These are phyloP conservation scores for Pseudobourletiella spinata DNA, from an alignment of 1,140 invertebrate species.

Conservation along the genomic window DNA sequence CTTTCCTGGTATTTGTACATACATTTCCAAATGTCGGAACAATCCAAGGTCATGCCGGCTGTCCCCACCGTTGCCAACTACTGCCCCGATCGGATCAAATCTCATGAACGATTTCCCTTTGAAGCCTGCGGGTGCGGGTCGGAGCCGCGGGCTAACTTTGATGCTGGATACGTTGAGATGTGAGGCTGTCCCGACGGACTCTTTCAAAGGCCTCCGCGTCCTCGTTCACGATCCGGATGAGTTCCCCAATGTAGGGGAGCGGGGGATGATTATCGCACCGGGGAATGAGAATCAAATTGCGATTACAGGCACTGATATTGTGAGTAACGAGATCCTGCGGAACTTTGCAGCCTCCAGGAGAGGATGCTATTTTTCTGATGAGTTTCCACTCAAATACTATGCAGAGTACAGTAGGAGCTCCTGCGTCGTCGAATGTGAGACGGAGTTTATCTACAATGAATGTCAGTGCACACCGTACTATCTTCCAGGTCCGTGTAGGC, in stretches of 20 bases:
- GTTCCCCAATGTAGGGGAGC: constrained; percentile 34
- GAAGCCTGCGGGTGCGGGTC: constrained; percentile 29
- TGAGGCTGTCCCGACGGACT: constrained; percentile 31
- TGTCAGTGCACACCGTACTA: constrained; percentile 32
- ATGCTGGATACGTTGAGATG: constrained; percentile 35
- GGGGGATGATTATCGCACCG: constrained; percentile 33
- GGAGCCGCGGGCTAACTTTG: constrained; percentile 33
- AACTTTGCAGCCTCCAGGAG: constrained; percentile 13
- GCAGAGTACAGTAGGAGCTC: constrained; percentile 32
- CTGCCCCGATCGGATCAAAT: background rate
- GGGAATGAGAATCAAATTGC: constrained; percentile 30
- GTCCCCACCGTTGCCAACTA: background rate
- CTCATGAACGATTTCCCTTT: constrained; percentile 12
- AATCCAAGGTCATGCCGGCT: constrained; percentile 26
- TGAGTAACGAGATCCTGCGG: background rate
- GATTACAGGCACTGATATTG: background rate
- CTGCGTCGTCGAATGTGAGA: constrained; percentile 34
- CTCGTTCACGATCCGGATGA: constrained; percentile 35
- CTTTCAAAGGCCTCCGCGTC: constrained; percentile 32
- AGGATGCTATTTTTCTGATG: constrained; percentile 32
- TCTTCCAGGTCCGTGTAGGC: constrained; percentile 14
- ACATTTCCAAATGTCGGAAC: constrained; percentile 24
- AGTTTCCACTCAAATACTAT: constrained; percentile 30
- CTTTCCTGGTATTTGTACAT: constrained; percentile 17
- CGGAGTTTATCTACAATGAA: constrained; percentile 16